These are phyloP conservation scores for Labeo calbasu DNA, from an alignment of 2,797 vertebrate genomes.

Conservation along the genomic window DNA sequence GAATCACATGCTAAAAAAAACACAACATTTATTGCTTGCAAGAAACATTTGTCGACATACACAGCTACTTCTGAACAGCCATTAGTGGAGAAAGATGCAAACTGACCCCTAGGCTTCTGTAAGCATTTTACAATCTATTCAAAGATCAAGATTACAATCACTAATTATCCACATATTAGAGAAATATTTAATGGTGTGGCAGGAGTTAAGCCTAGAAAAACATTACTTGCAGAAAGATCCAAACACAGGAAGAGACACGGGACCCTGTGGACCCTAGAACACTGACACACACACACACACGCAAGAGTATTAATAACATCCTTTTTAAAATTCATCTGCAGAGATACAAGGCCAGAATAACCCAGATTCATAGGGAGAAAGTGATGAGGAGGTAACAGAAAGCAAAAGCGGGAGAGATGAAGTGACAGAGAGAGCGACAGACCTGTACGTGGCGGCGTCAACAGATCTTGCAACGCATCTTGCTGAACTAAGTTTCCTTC, in stretches of 20 bases:
- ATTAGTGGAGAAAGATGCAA: background rate
- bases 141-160: background rate
- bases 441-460: background rate
- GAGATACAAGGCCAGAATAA: constrained; percentile 71
- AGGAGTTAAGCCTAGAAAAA: background rate
- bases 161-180: background rate
- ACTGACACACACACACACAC: background rate
- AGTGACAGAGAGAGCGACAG: constrained; percentile 21
- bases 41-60: background rate
- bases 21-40: background rate
- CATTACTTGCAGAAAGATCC: background rate
- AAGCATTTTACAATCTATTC: background rate
- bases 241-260: constrained; percentile 18
- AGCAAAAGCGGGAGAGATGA: constrained; percentile 8
- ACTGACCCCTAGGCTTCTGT: background rate
- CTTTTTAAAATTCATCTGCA: constrained; percentile 80
- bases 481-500: constrained; percentile 7
- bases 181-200: background rate
- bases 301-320: constrained; percentile 76
- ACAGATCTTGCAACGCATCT: background rate
- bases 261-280: constrained; percentile 26
- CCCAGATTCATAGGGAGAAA: constrained; percentile 67
- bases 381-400: constrained; percentile 17
- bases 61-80: background rate
- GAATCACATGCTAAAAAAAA: background rate